A percentile compares a stretch with the other conserved stretches of the same genome.
Conservation (phyloP, 2,113 vertebrate genomes). For the Helogale parvula region DNA sequence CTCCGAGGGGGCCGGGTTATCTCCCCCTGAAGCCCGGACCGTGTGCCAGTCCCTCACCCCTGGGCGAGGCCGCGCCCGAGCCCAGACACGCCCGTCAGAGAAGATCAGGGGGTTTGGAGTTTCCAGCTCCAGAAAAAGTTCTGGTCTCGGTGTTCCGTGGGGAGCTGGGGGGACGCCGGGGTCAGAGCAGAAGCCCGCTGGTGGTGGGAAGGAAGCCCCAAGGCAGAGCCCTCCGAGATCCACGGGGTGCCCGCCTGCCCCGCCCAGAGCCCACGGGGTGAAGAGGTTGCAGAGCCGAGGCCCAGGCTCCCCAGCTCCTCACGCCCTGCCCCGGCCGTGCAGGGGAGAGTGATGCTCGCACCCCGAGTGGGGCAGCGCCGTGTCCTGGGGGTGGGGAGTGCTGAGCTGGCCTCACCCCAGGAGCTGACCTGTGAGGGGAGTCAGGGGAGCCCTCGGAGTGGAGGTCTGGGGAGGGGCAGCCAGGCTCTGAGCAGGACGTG, state of each 20-base stretch:
- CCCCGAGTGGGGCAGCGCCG: too few relatives aligned
- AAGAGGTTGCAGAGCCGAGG: background rate
- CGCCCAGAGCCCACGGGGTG: background rate
- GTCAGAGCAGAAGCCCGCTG: background rate
- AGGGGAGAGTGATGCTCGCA: background rate
- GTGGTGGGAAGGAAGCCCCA: too few relatives aligned
- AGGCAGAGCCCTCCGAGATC: background rate
- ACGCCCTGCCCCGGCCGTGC: too few relatives aligned
- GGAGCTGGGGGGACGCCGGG: background rate
- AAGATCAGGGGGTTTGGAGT: background rate
- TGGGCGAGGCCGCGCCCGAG: conserved; percentile 84
- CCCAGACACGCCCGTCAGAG: conserved; percentile 76
- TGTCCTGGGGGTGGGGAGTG: background rate
- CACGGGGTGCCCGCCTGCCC: background rate
- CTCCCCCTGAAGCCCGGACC: conserved; percentile 56
- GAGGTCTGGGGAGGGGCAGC: background rate
- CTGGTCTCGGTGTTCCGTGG: background rate
- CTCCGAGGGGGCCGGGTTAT: conserved; percentile 64
- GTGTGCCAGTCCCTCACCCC: conserved; percentile 54
- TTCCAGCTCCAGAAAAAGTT: background rate
- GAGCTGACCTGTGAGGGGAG: fast-evolving
- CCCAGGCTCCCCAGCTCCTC: too few relatives aligned
- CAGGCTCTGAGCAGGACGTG: background rate
- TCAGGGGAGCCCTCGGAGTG: too few relatives aligned
- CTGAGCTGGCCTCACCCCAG: background rate